Percentiles rank a stretch among this genome's conserved stretches.
These are phyloP conservation scores for Aphaenogaster ashmeadi DNA, from an alignment of 1,140 invertebrate species.

Conservation along the genomic window DNA sequence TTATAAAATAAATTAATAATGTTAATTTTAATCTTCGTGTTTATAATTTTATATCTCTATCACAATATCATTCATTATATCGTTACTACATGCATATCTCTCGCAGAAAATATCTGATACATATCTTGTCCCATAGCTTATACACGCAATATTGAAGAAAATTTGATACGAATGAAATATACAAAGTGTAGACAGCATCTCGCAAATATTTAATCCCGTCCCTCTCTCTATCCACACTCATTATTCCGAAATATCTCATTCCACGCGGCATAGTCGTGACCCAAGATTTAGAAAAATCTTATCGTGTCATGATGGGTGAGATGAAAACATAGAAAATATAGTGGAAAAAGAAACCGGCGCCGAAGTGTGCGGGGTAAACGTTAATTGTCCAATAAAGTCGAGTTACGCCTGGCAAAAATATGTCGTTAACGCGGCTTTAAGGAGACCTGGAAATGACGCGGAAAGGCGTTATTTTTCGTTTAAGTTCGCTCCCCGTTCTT, in stretches of 20 bases:
- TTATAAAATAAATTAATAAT: background rate
- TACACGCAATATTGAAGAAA: conserved; percentile 58
- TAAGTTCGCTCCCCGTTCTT: conserved; percentile 56
- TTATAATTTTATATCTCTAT: background rate
- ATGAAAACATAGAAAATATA: conserved; percentile 56
- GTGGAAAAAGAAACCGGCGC: conserved; percentile 51
- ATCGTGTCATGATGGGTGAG: conserved; percentile 71
- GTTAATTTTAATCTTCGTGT: background rate
- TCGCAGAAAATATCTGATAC: background rate
- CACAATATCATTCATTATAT: background rate
- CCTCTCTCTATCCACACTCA: conserved; percentile 82
- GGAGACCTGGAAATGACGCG: conserved; percentile 80
- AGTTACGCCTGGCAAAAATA: conserved; percentile 84
- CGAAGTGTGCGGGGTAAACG: conserved; percentile 76
- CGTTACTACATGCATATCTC: background rate
- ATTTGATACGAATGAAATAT: conserved; percentile 68
- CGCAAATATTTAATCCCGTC: conserved; percentile 86
- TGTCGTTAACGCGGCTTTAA: conserved; percentile 79
- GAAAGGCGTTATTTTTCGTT: conserved; percentile 78
- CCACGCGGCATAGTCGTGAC: conserved; percentile 74
- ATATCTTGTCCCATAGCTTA: background rate
- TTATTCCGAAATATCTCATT: conserved; percentile 87
- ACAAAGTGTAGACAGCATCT: conserved; percentile 75
- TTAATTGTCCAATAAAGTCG: conserved; percentile 87
- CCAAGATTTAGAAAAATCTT: conserved; percentile 84